These are phyloP conservation scores for Atopsyche davidsoni DNA, from an alignment of 1,140 invertebrate species.

Conservation along the genomic window DNA sequence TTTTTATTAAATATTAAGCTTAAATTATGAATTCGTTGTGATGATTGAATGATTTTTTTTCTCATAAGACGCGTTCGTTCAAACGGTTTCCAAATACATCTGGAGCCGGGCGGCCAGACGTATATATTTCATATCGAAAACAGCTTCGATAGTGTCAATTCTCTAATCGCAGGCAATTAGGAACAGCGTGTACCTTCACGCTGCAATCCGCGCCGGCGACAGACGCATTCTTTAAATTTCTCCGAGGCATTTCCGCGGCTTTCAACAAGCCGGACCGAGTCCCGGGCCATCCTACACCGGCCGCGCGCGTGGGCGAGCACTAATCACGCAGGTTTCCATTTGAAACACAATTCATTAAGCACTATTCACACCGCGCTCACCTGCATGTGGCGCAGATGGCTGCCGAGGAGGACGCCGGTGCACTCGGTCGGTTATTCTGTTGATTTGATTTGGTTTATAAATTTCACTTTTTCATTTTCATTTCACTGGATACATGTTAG, in stretches of 20 bases:
- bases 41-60: no score
- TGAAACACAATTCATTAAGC: slow-evolving; percentile 26
- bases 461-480: neutral
- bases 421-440: neutral
- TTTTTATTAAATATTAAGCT: no score
- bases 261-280: slow-evolving; percentile 8
- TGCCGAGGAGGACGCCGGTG: no score
- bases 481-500: no score
- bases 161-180: no score
- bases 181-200: no score
- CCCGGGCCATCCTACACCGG: slow-evolving; percentile 15
- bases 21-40: no score
- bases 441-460: no score
- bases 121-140: neutral
- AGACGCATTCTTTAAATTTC: slow-evolving; percentile 5
- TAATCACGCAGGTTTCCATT: slow-evolving; percentile 27
- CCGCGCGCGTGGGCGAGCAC: slow-evolving; percentile 18
- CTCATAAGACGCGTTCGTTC: slow-evolving; percentile 1
- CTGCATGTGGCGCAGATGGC: no score
- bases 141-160: no score
- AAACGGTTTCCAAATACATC: neutral
- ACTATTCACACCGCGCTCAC: slow-evolving; percentile 20
- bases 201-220: neutral
- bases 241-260: slow-evolving; percentile 14
- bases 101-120: no score